phyloP scores from a whole-genome alignment of 2,888 invertebrate genomes.

The Hyposoter dolosus region DNA sequence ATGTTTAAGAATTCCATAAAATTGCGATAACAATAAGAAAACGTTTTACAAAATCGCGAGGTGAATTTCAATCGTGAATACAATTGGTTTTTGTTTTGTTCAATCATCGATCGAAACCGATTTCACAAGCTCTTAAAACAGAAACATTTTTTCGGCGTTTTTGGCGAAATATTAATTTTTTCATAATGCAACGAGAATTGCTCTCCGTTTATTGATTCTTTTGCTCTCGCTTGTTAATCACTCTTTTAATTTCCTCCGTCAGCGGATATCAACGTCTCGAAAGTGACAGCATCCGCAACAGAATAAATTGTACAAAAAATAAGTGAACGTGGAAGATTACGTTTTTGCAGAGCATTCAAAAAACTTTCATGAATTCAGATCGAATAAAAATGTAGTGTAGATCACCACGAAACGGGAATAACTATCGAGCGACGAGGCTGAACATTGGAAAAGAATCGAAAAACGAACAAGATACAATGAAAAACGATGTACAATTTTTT shows the following conservation, averaged over 20 bases:
- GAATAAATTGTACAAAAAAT: conserved; percentile 62
- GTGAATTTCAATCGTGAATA: too few species aligned
- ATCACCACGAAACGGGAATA: conserved; percentile 28
- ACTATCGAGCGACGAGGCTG: conserved; percentile 19
- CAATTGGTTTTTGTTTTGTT: too few species aligned
- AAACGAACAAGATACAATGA: conserved; percentile 43
- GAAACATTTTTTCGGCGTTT: not conserved
- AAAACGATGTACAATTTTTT: conserved; percentile 76
- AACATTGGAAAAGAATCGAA: conserved; percentile 8
- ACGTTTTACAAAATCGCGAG: conserved; percentile 27
- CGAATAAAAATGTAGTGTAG: conserved; percentile 34
- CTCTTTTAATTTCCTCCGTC: not conserved
- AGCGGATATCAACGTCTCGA: conserved; percentile 6
- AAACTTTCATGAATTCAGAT: conserved; percentile 34
- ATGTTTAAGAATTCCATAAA: conserved; percentile 59
- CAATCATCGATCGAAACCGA: not conserved
- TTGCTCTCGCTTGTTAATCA: not conserved
- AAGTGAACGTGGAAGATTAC: conserved; percentile 70
- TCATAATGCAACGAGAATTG: not conserved
- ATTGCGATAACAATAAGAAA: conserved; percentile 53
- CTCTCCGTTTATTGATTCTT: not conserved
- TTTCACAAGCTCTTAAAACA: not conserved
- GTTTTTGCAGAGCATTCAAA: conserved; percentile 71
- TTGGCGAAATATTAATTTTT: conserved; percentile 3
- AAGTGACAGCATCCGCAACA: not conserved